Evolutionary conservation across 2,888 invertebrate genomes (phyloP).

Genomic region (Drosophila gaucha): DNA sequence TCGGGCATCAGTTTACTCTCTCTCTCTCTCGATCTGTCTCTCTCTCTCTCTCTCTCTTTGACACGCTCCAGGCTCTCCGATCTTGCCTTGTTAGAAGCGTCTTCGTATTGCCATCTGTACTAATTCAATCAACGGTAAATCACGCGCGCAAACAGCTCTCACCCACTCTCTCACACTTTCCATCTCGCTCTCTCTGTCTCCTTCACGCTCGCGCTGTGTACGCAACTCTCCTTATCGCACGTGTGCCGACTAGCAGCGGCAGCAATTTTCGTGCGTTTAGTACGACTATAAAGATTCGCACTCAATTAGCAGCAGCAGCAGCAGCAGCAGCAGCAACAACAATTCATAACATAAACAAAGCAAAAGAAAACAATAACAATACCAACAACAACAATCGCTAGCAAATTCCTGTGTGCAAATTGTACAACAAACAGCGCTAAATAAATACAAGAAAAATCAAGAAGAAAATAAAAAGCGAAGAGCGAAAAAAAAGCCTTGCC

Average conservation of each 20-base stretch:
- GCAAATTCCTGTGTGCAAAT: slow-evolving; percentile 57
- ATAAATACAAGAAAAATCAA: slow-evolving; percentile 36
- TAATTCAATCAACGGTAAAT: slow-evolving; percentile 70
- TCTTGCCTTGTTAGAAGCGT: slow-evolving; percentile 40
- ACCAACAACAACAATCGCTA: slow-evolving; percentile 14
- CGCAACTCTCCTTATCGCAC: slow-evolving; percentile 10
- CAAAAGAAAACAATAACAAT: slow-evolving; percentile 18
- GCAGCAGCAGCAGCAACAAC: slow-evolving; percentile 14
- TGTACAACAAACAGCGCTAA: slow-evolving; percentile 44
- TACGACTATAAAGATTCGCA: slow-evolving; percentile 54
- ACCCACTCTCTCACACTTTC: slow-evolving; percentile 16
- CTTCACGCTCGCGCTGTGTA: not conserved
- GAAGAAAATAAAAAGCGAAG: slow-evolving; percentile 2
- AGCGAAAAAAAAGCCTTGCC: slow-evolving; percentile 28
- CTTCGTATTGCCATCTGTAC: slow-evolving; percentile 48
- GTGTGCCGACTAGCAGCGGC: slow-evolving; percentile 22
- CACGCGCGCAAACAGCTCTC: slow-evolving; percentile 51
- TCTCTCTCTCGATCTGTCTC: not conserved
- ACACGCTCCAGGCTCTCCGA: slow-evolving; percentile 24
- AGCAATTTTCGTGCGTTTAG: slow-evolving; percentile 43
- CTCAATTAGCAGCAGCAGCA: slow-evolving; percentile 49
- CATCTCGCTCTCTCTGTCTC: slow-evolving; percentile 1
- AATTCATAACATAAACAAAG: slow-evolving; percentile 48
- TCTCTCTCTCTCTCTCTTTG: not conserved
- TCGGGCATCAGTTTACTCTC: slow-evolving; percentile 35